A percentile compares a stretch with the other conserved stretches of the same genome.
These are phyloP conservation scores for Tretioscincus oriximinensis DNA, from an alignment of 2,113 vertebrate species.

Conservation along the genomic window DNA sequence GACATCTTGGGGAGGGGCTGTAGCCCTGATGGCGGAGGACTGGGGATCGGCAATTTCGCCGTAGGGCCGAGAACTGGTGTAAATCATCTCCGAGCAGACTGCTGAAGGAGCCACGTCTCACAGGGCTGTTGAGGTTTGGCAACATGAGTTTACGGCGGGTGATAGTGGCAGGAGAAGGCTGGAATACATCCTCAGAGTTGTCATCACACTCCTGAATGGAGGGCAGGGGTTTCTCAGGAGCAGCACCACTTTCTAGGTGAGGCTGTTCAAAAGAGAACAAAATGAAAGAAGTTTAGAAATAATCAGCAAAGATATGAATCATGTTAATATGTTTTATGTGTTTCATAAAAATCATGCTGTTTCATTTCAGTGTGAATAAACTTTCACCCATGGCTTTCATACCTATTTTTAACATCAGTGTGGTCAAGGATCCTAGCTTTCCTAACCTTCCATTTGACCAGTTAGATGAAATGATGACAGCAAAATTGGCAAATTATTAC, in stretches of 20 bases:
- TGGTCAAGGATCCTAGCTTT: too few species aligned
- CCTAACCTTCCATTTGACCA: too few species aligned
- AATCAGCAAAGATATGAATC: too few species aligned
- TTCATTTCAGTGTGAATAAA: too few species aligned
- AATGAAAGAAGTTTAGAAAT: not conserved
- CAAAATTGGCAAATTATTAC: too few species aligned
- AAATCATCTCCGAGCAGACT: conserved; percentile 85
- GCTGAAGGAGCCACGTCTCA: conserved; percentile 75
- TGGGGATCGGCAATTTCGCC: conserved; percentile 75
- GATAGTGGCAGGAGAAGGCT: conserved; percentile 70
- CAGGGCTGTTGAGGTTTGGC: conserved; percentile 74
- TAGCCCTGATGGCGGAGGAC: conserved; percentile 68
- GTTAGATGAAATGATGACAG: too few species aligned
- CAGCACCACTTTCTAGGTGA: conserved; percentile 62
- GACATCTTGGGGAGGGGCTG: conserved; percentile 73
- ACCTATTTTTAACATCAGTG: too few species aligned
- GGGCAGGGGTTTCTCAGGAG: conserved; percentile 76
- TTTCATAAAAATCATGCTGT: too few species aligned
- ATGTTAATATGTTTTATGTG: too few species aligned
- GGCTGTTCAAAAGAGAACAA: conserved; percentile 61
- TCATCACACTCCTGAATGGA: conserved; percentile 78
- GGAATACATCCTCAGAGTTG: conserved; percentile 69
- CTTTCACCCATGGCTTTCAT: too few species aligned
- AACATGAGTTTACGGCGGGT: conserved; percentile 75
- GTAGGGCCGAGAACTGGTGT: conserved; percentile 77